Evolutionary conservation across 2,888 invertebrate genomes (phyloP).

Genomic region (Rhynchonema sp.): DNA sequence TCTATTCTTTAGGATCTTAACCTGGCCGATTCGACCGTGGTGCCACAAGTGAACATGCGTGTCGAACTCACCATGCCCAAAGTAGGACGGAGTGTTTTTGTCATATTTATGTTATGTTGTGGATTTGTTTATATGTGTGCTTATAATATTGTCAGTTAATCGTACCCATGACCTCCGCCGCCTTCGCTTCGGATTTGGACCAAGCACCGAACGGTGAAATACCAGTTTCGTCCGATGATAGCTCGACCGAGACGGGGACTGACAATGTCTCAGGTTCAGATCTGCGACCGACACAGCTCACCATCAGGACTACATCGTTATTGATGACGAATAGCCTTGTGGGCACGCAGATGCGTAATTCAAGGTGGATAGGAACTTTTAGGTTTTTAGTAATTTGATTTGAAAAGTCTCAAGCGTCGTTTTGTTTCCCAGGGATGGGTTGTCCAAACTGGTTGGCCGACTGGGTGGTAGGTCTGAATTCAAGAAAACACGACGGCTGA

Average conservation of each 20-base stretch:
- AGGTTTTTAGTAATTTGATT: no score
- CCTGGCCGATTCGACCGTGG: background rate
- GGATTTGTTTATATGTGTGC: background rate
- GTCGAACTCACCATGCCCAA: background rate
- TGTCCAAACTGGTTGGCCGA: no score
- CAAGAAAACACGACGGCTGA: no score
- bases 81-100: background rate
- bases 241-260: no score
- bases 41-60: background rate
- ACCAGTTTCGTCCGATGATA: conserved; percentile 43
- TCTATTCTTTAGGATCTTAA: no score
- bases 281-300: background rate
- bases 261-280: background rate
- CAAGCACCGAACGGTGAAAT: background rate
- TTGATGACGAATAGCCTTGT: background rate
- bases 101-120: background rate
- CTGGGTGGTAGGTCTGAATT: no score
- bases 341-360: background rate
- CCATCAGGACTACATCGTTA: background rate
- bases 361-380: no score
- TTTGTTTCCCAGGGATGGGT: no score
- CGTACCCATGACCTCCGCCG: no score
- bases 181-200: background rate
- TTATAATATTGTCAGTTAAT: no score
- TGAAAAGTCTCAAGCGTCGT: no score